phyloP scores from a whole-genome alignment of 2,113 vertebrate species.

The Caloenas nicobarica region DNA sequence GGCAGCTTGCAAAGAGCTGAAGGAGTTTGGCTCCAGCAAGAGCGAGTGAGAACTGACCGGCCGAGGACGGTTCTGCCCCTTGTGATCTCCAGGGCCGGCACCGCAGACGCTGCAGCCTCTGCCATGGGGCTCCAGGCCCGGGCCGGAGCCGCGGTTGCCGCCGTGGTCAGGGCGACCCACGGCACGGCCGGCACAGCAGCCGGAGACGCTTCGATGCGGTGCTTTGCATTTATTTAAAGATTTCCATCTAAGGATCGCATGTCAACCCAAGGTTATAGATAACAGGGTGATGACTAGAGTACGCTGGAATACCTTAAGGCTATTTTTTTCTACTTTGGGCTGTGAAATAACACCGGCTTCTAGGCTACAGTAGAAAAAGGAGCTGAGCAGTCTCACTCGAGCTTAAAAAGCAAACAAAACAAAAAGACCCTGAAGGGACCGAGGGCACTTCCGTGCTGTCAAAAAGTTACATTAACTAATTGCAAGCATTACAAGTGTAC shows the following conservation, averaged over 20 bases:
- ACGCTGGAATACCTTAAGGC: constrained; percentile 3
- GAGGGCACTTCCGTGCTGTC: not conserved
- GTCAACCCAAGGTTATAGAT: constrained; percentile 29
- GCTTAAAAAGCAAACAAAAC: constrained; percentile 28
- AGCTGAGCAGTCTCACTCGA: not conserved
- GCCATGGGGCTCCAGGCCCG: accelerated
- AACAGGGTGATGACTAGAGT: constrained; percentile 29
- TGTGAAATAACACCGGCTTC: constrained; percentile 55
- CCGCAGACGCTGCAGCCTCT: not conserved
- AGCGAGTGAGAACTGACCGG: not conserved
- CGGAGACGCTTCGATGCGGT: not conserved
- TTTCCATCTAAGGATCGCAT: constrained; percentile 11
- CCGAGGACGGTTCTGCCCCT: not conserved
- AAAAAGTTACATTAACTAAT: constrained; percentile 32
- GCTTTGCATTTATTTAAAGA: constrained; percentile 19
- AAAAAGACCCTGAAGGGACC: not conserved
- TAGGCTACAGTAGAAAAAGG: constrained; percentile 14
- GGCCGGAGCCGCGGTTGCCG: not conserved
- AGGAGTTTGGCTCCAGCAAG: not conserved
- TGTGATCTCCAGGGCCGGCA: not conserved
- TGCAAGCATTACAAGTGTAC: not conserved
- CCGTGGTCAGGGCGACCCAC: not conserved
- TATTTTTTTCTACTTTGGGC: constrained; percentile 16
- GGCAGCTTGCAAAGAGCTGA: not conserved
- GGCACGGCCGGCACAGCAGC: not conserved